Evolutionary conservation across 1,140 invertebrate genomes (phyloP).

Genomic region (Eriosoma lanigerum): DNA sequence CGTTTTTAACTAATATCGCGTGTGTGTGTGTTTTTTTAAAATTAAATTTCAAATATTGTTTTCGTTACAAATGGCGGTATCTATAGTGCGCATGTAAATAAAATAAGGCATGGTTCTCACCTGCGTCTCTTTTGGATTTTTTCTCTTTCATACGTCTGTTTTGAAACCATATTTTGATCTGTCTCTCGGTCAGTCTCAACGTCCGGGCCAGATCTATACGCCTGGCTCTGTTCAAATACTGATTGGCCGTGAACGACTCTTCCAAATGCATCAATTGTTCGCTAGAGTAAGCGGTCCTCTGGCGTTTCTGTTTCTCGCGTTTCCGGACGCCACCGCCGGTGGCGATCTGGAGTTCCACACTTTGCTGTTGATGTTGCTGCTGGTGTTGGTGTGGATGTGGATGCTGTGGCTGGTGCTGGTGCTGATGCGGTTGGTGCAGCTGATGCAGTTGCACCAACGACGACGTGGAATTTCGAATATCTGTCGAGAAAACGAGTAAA

Average conservation of each 20-base stretch:
- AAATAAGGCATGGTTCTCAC: neutral
- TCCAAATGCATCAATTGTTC: constrained; percentile 96
- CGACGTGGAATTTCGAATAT: neutral
- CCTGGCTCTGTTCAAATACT: constrained; percentile 94
- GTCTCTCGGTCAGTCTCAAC: constrained; percentile 91
- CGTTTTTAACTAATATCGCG: no score
- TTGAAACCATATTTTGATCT: constrained; percentile 99
- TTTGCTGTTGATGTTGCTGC: neutral
- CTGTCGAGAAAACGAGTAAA: neutral
- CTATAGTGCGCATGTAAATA: no score
- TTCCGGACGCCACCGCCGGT: neutral
- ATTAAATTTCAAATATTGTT: no score
- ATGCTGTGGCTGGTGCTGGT: neutral
- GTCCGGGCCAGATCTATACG: constrained; percentile 97
- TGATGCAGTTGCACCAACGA: neutral
- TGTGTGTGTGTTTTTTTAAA: no score
- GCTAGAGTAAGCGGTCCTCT: constrained; percentile 76
- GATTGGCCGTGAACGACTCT: constrained; percentile 98
- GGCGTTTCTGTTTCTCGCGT: constrained; percentile 45
- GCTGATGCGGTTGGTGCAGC: neutral
- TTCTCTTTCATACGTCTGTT: constrained; percentile 89
- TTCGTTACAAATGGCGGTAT: no score
- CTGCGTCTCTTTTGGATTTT: constrained; percentile 61
- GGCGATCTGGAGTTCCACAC: neutral
- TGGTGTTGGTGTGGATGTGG: no score